Percentiles rank a stretch among this genome's conserved stretches.
These are phyloP conservation scores for Ormyrus rosae DNA, from an alignment of 2,888 invertebrate genomes.

Conservation along the genomic window DNA sequence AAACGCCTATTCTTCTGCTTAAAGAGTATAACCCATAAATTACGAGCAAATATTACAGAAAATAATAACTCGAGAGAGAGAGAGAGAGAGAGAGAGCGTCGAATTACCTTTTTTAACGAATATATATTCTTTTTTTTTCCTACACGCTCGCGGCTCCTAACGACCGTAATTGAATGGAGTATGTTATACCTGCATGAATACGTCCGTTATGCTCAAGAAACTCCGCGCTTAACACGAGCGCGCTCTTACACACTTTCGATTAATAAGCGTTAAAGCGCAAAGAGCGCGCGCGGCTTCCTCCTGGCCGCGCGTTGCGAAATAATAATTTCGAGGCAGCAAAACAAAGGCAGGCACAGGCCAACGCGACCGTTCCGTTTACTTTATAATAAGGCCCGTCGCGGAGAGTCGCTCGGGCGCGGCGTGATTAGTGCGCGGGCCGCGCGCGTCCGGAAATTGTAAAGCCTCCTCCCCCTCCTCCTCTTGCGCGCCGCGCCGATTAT, in stretches of 20 bases:
- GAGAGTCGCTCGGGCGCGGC: slow-evolving; percentile 27
- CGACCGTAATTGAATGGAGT: slow-evolving; percentile 29
- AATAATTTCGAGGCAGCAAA: background rate
- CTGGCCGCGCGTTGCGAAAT: background rate
- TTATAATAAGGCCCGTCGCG: slow-evolving; percentile 26
- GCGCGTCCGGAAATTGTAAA: slow-evolving; percentile 55
- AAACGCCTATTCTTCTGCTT: too few relatives aligned
- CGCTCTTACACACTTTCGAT: slow-evolving; percentile 9
- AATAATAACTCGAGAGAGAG: too few relatives aligned
- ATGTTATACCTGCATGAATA: background rate
- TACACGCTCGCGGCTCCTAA: slow-evolving; percentile 1
- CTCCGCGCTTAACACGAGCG: slow-evolving; percentile 34
- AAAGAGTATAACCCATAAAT: too few relatives aligned
- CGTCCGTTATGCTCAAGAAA: slow-evolving; percentile 22
- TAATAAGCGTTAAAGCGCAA: slow-evolving; percentile 44
- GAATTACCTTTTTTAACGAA: too few relatives aligned
- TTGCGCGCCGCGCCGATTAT: slow-evolving; percentile 59
- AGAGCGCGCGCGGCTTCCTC: background rate
- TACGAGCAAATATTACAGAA: too few relatives aligned
- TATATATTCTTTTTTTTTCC: background rate
- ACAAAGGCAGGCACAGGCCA: background rate
- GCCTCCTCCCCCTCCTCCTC: slow-evolving; percentile 36
- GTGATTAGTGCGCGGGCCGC: slow-evolving; percentile 19
- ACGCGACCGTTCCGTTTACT: background rate
- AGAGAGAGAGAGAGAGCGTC: too few relatives aligned